Conservation (phyloP, 2,797 vertebrate species). For the Notamacropus eugenii region DNA sequence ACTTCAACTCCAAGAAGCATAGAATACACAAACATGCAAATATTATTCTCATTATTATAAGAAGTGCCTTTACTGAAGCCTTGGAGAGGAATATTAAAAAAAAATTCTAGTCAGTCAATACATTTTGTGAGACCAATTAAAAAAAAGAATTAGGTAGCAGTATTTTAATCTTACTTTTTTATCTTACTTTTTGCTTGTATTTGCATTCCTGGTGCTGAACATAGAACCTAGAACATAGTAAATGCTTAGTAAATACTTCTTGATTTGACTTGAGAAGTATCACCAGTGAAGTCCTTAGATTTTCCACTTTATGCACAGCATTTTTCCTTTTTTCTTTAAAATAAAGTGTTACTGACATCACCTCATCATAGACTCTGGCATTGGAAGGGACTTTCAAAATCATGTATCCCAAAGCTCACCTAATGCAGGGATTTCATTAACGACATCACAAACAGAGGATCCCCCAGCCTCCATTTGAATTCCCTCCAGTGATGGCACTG, state of each 20-base stretch:
- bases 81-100: background rate
- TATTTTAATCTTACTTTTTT: no score
- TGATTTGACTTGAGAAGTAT: background rate
- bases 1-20: slow-evolving; percentile 50
- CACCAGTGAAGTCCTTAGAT: background rate
- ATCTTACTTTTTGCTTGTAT: background rate
- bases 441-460: background rate
- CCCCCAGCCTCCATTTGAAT: slow-evolving; percentile 18
- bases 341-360: no score
- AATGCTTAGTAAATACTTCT: background rate
- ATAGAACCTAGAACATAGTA: background rate
- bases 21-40: background rate
- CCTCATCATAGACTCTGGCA: background rate
- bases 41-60: slow-evolving; percentile 26
- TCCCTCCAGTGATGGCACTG: background rate
- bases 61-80: background rate
- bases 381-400: slow-evolving; percentile 5
- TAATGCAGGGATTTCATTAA: background rate
- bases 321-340: no score
- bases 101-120: no score
- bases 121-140: no score
- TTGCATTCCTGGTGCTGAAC: background rate
- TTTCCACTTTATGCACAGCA: no score
- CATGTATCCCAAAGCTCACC: no score
- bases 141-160: no score